Evolutionary conservation across 2,113 vertebrate species (phyloP).

Genomic region (Dipodomys ordii): DNA sequence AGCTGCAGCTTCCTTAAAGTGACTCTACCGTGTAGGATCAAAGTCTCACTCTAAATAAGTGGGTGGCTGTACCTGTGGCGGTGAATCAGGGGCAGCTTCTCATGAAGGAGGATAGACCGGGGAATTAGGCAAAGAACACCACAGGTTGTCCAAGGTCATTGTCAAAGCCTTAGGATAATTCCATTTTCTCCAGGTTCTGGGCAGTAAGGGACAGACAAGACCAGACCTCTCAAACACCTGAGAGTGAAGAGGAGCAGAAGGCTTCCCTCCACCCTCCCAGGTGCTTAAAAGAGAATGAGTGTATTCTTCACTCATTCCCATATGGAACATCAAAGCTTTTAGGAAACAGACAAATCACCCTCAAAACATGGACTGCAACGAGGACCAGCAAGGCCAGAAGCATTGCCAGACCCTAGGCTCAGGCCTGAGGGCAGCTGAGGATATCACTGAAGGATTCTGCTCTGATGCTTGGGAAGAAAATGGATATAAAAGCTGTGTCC

Average conservation of each 20-base stretch:
- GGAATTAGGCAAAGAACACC: background rate
- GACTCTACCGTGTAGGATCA: background rate
- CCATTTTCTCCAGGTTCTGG: background rate
- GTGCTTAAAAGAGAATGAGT: background rate
- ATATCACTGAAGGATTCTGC: background rate
- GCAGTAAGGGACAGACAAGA: background rate
- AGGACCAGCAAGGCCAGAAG: background rate
- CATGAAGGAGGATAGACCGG: background rate
- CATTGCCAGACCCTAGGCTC: no score
- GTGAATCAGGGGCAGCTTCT: background rate
- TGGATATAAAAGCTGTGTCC: background rate
- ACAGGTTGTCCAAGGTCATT: background rate
- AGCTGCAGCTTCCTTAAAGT: background rate
- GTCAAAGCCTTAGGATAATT: slow-evolving; percentile 15
- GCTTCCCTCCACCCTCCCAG: background rate
- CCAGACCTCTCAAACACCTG: background rate
- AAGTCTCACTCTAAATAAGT: slow-evolving; percentile 43
- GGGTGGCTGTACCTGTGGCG: slow-evolving; percentile 15
- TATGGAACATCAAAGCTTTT: background rate
- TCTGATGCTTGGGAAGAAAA: background rate
- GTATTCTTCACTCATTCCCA: background rate
- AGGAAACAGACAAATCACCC: background rate
- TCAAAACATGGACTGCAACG: background rate
- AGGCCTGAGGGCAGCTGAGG: background rate
- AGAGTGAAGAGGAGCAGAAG: background rate